Evolutionary conservation across 2,888 invertebrate genomes (phyloP).

Genomic region (Esperia sulphurella): DNA sequence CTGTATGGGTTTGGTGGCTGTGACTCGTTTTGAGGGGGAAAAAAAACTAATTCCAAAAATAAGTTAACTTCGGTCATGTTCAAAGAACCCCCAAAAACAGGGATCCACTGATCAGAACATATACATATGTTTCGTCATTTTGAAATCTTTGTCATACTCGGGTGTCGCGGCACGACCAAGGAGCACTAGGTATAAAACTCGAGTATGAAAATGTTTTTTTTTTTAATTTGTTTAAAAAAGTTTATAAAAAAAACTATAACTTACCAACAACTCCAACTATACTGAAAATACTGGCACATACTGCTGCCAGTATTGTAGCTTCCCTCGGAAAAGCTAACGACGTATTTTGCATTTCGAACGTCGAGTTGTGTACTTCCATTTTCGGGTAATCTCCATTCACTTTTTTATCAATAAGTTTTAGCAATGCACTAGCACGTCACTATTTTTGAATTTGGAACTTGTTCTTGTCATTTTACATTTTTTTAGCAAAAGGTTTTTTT

Average conservation of each 20-base stretch:
- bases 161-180: too few species aligned
- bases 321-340: slow-evolving; percentile 82
- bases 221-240: too few species aligned
- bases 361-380: slow-evolving; percentile 40
- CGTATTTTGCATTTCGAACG: slow-evolving; percentile 30
- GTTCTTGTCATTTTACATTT: slow-evolving; percentile 39
- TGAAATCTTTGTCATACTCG: too few species aligned
- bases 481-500: slow-evolving; percentile 18
- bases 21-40: too few species aligned
- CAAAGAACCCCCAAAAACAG: too few species aligned
- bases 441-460: slow-evolving; percentile 34
- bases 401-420: slow-evolving; percentile 21
- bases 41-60: too few species aligned
- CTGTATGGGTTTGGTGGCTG: too few species aligned
- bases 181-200: too few species aligned
- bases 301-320: slow-evolving; percentile 87
- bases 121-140: too few species aligned
- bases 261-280: slow-evolving; percentile 89
- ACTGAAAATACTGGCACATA: slow-evolving; percentile 88
- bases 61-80: too few species aligned
- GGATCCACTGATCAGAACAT: too few species aligned
- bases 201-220: too few species aligned
- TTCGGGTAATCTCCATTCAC: slow-evolving; percentile 32
- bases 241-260: slow-evolving; percentile 24
- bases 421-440: slow-evolving; percentile 40